Base-by-base conservation (phyloP, 2,888 invertebrate genomes). In the Psylliodes chrysocephalus region DNA sequence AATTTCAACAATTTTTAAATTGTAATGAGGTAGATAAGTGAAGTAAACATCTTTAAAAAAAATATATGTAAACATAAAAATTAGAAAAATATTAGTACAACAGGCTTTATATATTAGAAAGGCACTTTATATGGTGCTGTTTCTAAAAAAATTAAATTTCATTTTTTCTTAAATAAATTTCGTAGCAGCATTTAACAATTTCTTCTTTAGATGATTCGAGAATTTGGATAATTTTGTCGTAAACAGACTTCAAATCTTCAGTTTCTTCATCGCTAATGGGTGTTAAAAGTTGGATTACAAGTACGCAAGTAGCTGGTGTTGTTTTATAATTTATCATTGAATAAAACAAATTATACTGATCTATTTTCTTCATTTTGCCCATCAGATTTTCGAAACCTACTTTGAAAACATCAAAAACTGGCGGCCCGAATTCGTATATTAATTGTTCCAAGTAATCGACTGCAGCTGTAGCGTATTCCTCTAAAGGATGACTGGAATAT, bases 261-360 rank as follows among this genome's bases (percentile, higher is more conserved):
- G 7, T 30, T n/a, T 56, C 12, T 10, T 40, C 46, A 1, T 19
- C 12, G 19, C 18, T 8, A 18, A 47, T 25, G 30, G 49, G 51
- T 56, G 33, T 53, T 30, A 54, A 56, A 8, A 63, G 12, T 47
- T 63, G 46, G 30, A 63, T 44, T 28, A 52, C 42, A 5, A 63
- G 22, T 8, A 63, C 47, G 19, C 49, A 63, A 35, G 15, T 59
- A 15, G 14, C 15, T 10, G 52, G 7, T 7, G 63, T 18, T 15
- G n/a, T 4, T 35, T 55, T 49, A 18, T 40, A 14, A 15, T 30
- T 49, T 18, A 60, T 28, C 30, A 64, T 54, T 5, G 22, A 14
- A 25, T 54, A 42, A 8, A 60, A 46, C 8, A 64, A 19, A 14
- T 49, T 42, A 33, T 60, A 59, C 22, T 49, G 42, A 15, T 38